Conservation (phyloP, 2,113 vertebrate genomes). For the Psephotus haematonotus region DNA sequence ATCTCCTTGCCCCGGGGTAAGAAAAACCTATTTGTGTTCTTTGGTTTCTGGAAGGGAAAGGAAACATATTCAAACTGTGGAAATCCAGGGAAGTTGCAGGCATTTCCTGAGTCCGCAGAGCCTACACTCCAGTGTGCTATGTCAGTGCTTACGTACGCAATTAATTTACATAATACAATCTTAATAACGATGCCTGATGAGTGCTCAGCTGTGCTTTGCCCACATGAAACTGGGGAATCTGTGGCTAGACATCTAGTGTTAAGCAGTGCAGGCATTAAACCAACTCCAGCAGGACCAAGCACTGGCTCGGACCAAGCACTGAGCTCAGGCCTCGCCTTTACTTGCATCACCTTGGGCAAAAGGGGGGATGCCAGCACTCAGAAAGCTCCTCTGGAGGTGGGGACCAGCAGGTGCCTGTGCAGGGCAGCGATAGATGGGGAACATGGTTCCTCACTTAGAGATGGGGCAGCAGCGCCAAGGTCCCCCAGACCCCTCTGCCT, state of each 20-base stretch:
- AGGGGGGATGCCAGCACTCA: fast-evolving
- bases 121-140: neutral
- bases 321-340: neutral
- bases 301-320: fast-evolving
- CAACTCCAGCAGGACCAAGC: fast-evolving
- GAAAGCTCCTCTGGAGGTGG: neutral
- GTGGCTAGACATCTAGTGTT: neutral
- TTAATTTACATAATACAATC: neutral
- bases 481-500: neutral
- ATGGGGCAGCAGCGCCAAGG: neutral
- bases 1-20: neutral
- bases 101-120: neutral
- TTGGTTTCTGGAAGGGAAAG: neutral
- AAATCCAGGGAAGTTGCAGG: neutral
- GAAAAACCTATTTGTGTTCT: neutral
- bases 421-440: fast-evolving
- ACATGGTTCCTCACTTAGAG: fast-evolving
- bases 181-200: neutral
- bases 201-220: neutral
- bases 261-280: neutral
- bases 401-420: fast-evolving
- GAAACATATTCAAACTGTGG: neutral
- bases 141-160: neutral
- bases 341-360: neutral
- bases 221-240: neutral